Conservation (phyloP, 2,797 vertebrate genomes). For the Steatocranus sp. region DNA sequence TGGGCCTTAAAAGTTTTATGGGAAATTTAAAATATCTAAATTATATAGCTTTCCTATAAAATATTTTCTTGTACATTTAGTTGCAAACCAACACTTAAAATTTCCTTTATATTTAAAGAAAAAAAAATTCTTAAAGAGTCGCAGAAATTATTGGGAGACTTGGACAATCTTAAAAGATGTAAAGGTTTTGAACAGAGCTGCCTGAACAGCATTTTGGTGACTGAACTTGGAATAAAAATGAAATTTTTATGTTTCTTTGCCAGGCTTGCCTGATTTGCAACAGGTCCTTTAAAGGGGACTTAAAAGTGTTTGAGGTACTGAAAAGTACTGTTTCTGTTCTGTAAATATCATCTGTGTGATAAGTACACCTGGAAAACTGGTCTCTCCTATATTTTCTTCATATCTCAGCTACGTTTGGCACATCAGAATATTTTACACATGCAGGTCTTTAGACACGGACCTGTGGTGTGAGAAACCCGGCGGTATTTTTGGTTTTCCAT, state of each 20-base stretch:
- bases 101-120: background rate
- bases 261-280: background rate
- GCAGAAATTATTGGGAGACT: background rate
- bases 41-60: background rate
- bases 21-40: background rate
- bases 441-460: background rate
- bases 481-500: background rate
- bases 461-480: background rate
- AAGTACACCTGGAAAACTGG: slow-evolving; percentile 37
- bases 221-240: background rate
- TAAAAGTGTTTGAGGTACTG: slow-evolving; percentile 26
- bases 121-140: background rate
- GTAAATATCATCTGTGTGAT: slow-evolving; percentile 72
- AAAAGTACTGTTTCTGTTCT: slow-evolving; percentile 51
- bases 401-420: background rate
- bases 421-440: background rate
- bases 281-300: background rate
- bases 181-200: background rate
- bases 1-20: background rate
- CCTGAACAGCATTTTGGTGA: background rate
- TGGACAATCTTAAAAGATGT: slow-evolving; percentile 23
- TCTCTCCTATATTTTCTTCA: slow-evolving; percentile 1
- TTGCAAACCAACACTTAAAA: background rate
- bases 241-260: background rate
- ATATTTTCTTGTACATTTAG: background rate